Percentiles rank a stretch among this genome's conserved stretches.
phyloP scores from a whole-genome alignment of 30 jellyfish, hydroid and myxozoan genomes.

The Rhopilema esculentum region DNA sequence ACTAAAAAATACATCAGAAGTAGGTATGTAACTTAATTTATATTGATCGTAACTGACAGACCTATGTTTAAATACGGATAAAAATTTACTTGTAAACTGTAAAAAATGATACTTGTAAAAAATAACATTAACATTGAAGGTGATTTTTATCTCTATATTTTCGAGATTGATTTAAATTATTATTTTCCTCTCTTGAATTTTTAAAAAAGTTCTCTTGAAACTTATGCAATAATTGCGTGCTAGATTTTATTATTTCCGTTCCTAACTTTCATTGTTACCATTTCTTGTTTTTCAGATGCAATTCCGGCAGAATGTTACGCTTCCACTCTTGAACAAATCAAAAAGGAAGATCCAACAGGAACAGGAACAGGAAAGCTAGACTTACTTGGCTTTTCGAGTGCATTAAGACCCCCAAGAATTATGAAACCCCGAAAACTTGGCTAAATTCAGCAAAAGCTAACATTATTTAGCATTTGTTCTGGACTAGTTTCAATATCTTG shows the following conservation, averaged over 20 bases:
- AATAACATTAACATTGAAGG: no score
- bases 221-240: not conserved
- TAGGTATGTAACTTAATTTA: no score
- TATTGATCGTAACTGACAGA: no score
- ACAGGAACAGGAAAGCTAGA: not conserved
- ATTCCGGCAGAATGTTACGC: constrained; percentile 71
- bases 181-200: no score
- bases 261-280: not conserved
- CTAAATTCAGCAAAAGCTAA: not conserved
- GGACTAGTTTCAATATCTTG: not conserved
- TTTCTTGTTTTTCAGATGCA: constrained; percentile 35
- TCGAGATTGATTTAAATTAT: no score
- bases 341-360: constrained; percentile 2
- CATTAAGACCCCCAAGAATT: not conserved
- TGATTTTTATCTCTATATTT: no score
- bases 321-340: constrained; percentile 52
- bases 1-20: no score
- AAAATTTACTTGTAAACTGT: no score
- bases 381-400: not conserved
- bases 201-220: not conserved
- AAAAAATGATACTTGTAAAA: no score
- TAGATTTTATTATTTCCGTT: not conserved
- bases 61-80: no score
- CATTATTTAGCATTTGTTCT: not conserved
- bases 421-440: not conserved